Evolutionary conservation across 2,888 invertebrate species (phyloP).

Genomic region (Eupeodes latifasciatus): DNA sequence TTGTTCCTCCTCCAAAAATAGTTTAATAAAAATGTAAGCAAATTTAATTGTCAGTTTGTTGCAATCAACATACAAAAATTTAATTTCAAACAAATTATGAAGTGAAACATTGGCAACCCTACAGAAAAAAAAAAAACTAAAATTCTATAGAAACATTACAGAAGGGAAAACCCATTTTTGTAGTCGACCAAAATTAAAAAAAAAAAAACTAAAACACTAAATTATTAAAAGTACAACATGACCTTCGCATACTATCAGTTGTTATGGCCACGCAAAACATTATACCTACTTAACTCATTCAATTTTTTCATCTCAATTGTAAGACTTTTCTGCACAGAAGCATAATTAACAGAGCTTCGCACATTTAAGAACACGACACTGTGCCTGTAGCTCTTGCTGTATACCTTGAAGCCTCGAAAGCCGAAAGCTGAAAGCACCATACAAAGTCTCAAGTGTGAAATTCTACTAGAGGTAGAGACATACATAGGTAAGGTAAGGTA

Average conservation of each 20-base stretch:
- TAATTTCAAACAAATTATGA: no score
- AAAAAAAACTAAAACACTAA: no score
- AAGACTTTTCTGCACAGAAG: slow-evolving; percentile 31
- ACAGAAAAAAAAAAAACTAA: no score
- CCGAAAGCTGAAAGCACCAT: neutral
- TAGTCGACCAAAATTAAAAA: no score
- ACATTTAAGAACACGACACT: slow-evolving; percentile 16
- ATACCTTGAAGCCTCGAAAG: neutral
- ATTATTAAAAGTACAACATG: neutral
- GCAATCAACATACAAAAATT: no score
- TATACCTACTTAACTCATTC: slow-evolving; percentile 44
- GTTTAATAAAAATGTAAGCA: no score
- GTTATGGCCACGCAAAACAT: slow-evolving; percentile 8
- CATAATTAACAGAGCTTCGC: slow-evolving; percentile 22
- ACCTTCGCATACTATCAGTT: neutral
- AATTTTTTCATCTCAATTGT: slow-evolving; percentile 56
- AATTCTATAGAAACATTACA: no score
- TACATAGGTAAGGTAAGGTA: no score
- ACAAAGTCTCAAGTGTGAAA: slow-evolving; percentile 70
- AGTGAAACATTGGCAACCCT: no score
- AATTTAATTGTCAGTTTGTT: no score
- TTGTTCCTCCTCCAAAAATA: no score
- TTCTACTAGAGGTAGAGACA: slow-evolving; percentile 23
- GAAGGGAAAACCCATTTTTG: no score
- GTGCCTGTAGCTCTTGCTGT: neutral